Evolutionary conservation across 2,888 invertebrate species (phyloP).

Genomic region (Pyrocoelia pectoralis): DNA sequence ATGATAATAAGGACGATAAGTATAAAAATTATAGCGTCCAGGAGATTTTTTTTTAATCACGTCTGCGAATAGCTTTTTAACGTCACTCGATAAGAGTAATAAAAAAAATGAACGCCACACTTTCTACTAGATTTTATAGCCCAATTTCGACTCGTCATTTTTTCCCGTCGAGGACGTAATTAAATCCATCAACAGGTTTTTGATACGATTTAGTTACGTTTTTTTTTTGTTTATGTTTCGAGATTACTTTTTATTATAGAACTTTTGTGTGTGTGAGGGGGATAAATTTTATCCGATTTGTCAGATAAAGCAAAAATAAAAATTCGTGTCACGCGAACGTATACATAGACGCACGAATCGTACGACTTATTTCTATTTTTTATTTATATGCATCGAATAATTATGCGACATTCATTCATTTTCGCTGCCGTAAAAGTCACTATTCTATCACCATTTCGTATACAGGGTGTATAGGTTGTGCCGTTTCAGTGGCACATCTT

Average conservation of each 20-base stretch:
- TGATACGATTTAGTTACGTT: not conserved
- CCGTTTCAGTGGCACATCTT: too few relatives aligned
- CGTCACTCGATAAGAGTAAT: conserved; percentile 17
- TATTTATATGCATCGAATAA: too few relatives aligned
- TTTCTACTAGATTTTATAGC: conserved; percentile 12
- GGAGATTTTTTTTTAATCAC: conserved; percentile 19
- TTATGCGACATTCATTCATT: too few relatives aligned
- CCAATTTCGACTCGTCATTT: conserved; percentile 4
- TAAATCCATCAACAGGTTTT: conserved; percentile 24
- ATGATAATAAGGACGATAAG: conserved; percentile 48
- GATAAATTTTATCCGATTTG: conserved; percentile 9
- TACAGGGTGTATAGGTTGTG: too few relatives aligned
- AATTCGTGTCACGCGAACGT: too few relatives aligned
- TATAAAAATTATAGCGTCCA: conserved; percentile 44
- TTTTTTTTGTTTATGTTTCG: conserved; percentile 11
- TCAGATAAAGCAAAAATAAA: not conserved
- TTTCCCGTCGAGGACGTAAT: conserved; percentile 16
- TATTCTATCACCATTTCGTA: too few relatives aligned
- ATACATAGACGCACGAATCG: too few relatives aligned
- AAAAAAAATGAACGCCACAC: conserved; percentile 17
- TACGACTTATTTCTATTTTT: too few relatives aligned
- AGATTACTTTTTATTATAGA: conserved; percentile 16
- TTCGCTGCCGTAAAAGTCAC: too few relatives aligned
- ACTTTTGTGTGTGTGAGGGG: not conserved
- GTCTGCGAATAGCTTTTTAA: not conserved